Conservation (phyloP, 2,113 vertebrate genomes). For the Chaetura pelagica region DNA sequence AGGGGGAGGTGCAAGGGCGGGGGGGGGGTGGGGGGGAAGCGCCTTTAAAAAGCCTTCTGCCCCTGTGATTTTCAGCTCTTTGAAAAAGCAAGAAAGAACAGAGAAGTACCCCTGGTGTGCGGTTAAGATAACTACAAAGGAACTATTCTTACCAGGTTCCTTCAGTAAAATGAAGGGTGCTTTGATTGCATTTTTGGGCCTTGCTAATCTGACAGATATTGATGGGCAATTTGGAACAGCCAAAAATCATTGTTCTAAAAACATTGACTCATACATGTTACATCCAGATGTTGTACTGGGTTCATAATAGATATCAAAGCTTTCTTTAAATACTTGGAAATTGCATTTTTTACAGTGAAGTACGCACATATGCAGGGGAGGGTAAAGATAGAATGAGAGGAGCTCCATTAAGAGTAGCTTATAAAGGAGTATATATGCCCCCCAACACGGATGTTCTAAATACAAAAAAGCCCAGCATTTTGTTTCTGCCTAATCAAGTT, state of each 20-base stretch:
- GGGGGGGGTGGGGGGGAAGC: too few relatives aligned
- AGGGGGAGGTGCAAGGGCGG: neutral
- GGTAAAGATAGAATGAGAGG: neutral
- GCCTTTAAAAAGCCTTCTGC: neutral
- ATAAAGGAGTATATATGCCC: neutral
- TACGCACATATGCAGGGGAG: neutral
- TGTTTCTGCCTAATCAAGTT: slow-evolving; percentile 6
- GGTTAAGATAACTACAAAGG: slow-evolving; percentile 53
- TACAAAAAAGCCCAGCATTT: neutral
- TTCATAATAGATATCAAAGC: neutral
- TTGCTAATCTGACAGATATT: slow-evolving; percentile 46
- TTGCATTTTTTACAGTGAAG: neutral
- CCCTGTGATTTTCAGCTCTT: slow-evolving; percentile 14
- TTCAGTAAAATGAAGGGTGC: slow-evolving; percentile 1
- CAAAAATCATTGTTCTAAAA: slow-evolving; percentile 23
- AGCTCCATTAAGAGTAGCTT: neutral
- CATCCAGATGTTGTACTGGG: neutral
- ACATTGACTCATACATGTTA: neutral
- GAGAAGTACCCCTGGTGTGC: slow-evolving; percentile 20
- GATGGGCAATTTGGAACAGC: slow-evolving; percentile 25
- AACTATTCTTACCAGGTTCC: slow-evolving; percentile 33
- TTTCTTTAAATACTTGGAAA: neutral
- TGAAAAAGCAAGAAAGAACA: slow-evolving; percentile 12
- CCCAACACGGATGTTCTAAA: neutral
- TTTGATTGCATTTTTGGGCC: slow-evolving; percentile 25